phyloP scores from a whole-genome alignment of 2,888 invertebrate genomes.

The Hemaris fuciformis region DNA sequence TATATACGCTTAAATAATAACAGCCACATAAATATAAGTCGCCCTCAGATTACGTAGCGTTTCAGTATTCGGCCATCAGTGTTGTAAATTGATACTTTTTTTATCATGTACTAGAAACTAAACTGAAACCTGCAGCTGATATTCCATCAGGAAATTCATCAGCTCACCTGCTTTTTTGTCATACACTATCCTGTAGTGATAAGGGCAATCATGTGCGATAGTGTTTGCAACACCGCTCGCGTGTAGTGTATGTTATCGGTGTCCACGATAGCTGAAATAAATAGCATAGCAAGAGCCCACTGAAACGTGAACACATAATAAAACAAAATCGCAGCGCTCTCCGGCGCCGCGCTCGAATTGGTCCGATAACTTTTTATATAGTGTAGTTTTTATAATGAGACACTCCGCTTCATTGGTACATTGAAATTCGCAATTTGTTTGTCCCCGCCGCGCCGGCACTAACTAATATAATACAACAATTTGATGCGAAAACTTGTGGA shows the following conservation, averaged over 20 bases:
- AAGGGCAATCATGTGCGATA: background rate
- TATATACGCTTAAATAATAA: too few species aligned
- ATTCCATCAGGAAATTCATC: too few species aligned
- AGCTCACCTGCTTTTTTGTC: too few species aligned
- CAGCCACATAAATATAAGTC: too few species aligned
- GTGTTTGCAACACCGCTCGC: background rate
- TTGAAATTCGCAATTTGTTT: conserved; percentile 9
- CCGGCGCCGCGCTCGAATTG: conserved; percentile 17
- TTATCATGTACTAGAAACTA: too few species aligned
- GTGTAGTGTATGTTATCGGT: background rate
- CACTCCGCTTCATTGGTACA: conserved; percentile 11
- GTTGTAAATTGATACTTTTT: too few species aligned
- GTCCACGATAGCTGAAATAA: background rate
- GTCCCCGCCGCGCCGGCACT: background rate
- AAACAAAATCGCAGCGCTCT: background rate
- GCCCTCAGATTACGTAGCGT: too few species aligned
- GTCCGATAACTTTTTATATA: conserved; percentile 17
- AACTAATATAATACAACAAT: background rate
- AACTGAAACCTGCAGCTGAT: too few species aligned
- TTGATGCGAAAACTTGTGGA: background rate
- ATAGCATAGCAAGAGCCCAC: background rate
- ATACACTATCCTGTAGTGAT: background rate
- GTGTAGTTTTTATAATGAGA: conserved; percentile 24
- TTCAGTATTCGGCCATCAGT: too few species aligned
- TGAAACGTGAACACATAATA: background rate